Percentiles rank a stretch among this genome's conserved stretches.
Conservation (phyloP, 2,888 invertebrate genomes). For the Diaperis boleti region DNA sequence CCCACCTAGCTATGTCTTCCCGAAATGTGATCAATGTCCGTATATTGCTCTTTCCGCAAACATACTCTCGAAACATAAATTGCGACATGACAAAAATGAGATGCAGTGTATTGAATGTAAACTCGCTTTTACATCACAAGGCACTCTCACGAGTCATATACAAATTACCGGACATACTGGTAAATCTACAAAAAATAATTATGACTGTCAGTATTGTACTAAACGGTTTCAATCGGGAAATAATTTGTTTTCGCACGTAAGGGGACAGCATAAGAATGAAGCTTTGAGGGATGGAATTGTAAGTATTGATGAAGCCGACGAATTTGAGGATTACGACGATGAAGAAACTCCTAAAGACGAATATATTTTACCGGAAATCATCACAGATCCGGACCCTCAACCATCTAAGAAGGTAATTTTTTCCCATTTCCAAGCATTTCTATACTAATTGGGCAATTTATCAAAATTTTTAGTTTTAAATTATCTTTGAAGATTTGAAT, state of each 20-base stretch:
- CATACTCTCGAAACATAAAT: conserved; percentile 78
- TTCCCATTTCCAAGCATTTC: no score
- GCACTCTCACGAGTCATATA: conserved; percentile 68
- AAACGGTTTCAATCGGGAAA: conserved; percentile 78
- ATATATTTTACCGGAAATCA: conserved; percentile 52
- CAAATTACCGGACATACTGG: conserved; percentile 70
- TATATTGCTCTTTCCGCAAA: conserved; percentile 82
- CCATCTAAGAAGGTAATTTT: conserved; percentile 64
- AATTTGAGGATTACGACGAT: conserved; percentile 66
- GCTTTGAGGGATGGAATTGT: conserved; percentile 77
- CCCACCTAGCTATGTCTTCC: conserved; percentile 80
- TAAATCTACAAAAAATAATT: conserved; percentile 56
- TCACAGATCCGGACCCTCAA: conserved; percentile 44
- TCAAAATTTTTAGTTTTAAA: no score
- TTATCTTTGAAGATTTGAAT: no score
- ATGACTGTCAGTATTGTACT: conserved; percentile 80
- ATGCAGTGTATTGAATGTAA: conserved; percentile 72
- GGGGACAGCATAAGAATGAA: conserved; percentile 74
- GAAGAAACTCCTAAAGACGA: conserved; percentile 53
- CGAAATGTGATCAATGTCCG: conserved; percentile 82
- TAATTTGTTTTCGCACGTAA: conserved; percentile 79
- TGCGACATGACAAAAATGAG: conserved; percentile 70
- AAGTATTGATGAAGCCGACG: conserved; percentile 68
- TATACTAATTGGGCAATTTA: no score
- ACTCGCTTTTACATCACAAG: conserved; percentile 67